These are phyloP conservation scores for Pocillopora meandrina DNA, from an alignment of 92 coral and sea anemone species.

Conservation along the genomic window DNA sequence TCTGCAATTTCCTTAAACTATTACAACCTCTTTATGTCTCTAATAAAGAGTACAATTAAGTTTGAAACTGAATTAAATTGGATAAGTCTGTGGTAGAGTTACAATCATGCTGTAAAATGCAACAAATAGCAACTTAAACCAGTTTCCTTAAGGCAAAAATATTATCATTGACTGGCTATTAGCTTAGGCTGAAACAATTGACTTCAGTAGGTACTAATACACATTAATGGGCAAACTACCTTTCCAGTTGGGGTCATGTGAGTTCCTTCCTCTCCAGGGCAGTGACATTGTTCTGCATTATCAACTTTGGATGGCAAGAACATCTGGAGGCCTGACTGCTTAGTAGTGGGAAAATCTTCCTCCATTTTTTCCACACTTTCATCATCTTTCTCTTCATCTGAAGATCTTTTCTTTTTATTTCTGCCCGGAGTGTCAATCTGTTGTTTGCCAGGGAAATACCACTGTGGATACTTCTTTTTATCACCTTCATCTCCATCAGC, in stretches of 20 bases:
- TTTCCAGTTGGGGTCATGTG: background rate
- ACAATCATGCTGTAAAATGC: no score
- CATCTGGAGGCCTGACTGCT: background rate
- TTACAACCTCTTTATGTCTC: no score
- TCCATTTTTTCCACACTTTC: conserved; percentile 24
- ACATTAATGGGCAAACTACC: background rate
- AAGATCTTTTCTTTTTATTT: background rate
- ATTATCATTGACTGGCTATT: no score
- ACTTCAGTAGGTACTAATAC: no score
- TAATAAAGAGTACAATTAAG: no score
- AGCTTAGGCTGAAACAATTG: no score
- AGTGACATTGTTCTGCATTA: conserved; percentile 31
- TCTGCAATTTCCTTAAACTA: no score
- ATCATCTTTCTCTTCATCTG: background rate
- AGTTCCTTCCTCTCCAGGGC: conserved; percentile 11
- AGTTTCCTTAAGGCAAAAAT: no score
- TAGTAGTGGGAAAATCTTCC: background rate
- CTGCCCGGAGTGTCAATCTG: background rate
- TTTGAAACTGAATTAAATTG: no score
- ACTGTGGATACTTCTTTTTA: conserved; percentile 3
- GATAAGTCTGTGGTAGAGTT: no score
- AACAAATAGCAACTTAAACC: no score
- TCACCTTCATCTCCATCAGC: conserved; percentile 2
- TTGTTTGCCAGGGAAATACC: conserved; percentile 2
- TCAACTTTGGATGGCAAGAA: conserved; percentile 37